phyloP scores from a whole-genome alignment of 1,140 invertebrate genomes.

The Papilio glaucus region DNA sequence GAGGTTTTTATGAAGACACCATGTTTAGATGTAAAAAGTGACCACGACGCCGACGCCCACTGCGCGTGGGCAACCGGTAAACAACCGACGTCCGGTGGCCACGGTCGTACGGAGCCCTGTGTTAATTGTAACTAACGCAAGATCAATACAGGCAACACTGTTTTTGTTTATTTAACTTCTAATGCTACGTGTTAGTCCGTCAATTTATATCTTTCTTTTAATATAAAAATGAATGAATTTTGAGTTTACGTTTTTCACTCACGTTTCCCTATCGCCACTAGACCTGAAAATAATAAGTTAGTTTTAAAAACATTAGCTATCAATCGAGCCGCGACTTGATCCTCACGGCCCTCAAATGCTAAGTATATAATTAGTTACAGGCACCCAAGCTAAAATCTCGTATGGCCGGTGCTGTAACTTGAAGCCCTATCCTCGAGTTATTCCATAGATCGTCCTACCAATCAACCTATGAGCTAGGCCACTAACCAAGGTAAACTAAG shows the following conservation, averaged over 20 bases:
- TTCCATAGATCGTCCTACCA: too few relatives aligned
- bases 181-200: constrained; percentile 2
- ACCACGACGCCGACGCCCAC: constrained; percentile 60
- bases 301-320: not conserved
- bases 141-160: not conserved
- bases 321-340: too few relatives aligned
- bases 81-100: constrained; percentile 70
- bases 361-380: too few relatives aligned
- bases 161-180: constrained; percentile 26
- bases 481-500: too few relatives aligned
- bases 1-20: constrained; percentile 35
- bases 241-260: not conserved
- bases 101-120: constrained; percentile 48
- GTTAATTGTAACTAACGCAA: constrained; percentile 40
- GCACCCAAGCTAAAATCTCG: too few relatives aligned
- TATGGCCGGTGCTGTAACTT: too few relatives aligned
- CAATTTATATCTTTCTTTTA: constrained; percentile 5
- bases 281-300: not conserved
- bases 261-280: not conserved
- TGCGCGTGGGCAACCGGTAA: constrained; percentile 66
- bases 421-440: too few relatives aligned
- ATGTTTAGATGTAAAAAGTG: constrained; percentile 46
- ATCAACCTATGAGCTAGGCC: too few relatives aligned
- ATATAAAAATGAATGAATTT: not conserved
- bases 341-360: too few relatives aligned